Conservation (phyloP, 2,113 vertebrate genomes). For the Carassius carassius region DNA sequence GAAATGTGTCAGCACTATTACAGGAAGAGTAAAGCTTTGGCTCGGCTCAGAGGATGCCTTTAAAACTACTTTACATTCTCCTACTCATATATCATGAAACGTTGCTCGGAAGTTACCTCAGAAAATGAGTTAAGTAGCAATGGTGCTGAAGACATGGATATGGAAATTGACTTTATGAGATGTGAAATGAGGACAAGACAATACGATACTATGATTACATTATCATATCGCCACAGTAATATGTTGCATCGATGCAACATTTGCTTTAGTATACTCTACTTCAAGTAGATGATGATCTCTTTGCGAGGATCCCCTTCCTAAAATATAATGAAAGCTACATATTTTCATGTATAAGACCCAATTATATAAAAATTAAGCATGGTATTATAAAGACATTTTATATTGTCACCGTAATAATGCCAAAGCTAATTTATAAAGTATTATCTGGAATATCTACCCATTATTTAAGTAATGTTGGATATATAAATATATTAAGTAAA, state of each 20-base stretch:
- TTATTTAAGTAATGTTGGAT: neutral
- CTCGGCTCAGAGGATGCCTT: slow-evolving; percentile 13
- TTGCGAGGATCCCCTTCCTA: neutral
- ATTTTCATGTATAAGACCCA: neutral
- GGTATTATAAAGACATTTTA: neutral
- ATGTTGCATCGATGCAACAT: neutral
- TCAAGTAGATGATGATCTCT: neutral
- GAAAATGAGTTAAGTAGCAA: neutral
- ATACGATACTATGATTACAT: neutral
- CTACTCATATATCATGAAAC: neutral
- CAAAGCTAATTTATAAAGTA: neutral
- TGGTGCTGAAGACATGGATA: neutral
- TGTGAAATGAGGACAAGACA: neutral
- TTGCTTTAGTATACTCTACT: neutral
- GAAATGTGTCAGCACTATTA: slow-evolving; percentile 26
- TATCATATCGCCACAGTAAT: neutral
- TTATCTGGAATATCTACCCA: neutral
- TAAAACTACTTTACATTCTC: slow-evolving; percentile 3
- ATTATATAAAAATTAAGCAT: neutral
- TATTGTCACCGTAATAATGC: neutral
- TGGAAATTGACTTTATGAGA: slow-evolving; percentile 13
- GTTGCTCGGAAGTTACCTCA: neutral
- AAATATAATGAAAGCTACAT: neutral
- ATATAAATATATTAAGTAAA: neutral
- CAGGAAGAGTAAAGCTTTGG: slow-evolving; percentile 23